A percentile compares a stretch with the other conserved stretches of the same genome.
These are phyloP conservation scores for Halictus quadricinctus DNA, from an alignment of 2,888 invertebrate genomes.

Conservation along the genomic window DNA sequence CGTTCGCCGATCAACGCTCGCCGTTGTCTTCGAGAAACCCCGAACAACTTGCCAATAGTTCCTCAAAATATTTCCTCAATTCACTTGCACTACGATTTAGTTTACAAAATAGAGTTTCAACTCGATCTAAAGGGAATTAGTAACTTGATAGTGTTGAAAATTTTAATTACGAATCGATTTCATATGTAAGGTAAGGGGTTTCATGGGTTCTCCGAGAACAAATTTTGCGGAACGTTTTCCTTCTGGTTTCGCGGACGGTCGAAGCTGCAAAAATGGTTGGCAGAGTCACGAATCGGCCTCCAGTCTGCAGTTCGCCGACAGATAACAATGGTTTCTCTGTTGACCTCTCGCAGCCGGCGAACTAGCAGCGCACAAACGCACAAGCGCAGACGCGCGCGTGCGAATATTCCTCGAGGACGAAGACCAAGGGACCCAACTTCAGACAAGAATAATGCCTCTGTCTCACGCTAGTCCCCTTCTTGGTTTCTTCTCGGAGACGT, in stretches of 20 bases:
- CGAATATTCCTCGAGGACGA: constrained; percentile 50
- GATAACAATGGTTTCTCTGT: constrained; percentile 77
- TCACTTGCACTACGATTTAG: neutral
- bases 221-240: no score
- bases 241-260: constrained; percentile 17
- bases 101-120: no score
- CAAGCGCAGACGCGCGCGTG: constrained; percentile 23
- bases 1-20: neutral
- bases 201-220: no score
- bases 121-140: no score
- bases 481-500: constrained; percentile 18
- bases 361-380: neutral
- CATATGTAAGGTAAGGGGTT: no score
- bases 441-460: constrained; percentile 60
- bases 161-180: no score
- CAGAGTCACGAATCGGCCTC: constrained; percentile 55
- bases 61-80: neutral
- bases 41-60: neutral
- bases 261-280: constrained; percentile 51
- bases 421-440: constrained; percentile 60
- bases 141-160: no score
- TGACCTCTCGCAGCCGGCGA: constrained; percentile 71
- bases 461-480: constrained; percentile 46
- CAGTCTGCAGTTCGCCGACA: constrained; percentile 62
- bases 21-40: neutral